These are phyloP conservation scores for Drusus annulatus DNA, from an alignment of 1,140 invertebrate genomes.

Conservation along the genomic window DNA sequence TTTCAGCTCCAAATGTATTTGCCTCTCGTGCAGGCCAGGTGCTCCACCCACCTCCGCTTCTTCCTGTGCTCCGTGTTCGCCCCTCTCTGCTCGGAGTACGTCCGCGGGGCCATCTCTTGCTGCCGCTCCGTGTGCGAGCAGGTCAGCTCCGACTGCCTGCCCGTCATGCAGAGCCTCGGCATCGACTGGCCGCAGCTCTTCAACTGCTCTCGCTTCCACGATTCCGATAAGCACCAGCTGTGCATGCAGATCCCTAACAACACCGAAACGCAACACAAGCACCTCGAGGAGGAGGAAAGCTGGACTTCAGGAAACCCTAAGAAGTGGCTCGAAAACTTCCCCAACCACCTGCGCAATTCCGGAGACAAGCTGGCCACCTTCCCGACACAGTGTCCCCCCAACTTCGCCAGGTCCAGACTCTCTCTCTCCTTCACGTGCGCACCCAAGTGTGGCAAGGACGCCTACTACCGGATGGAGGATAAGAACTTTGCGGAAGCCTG, in stretches of 20 bases:
- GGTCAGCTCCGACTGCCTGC: conserved; percentile 83
- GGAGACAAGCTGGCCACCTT: conserved; percentile 21
- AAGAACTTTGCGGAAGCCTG: conserved; percentile 85
- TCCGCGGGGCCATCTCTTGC: conserved; percentile 87
- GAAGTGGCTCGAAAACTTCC: conserved; percentile 29
- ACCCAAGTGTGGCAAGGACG: conserved; percentile 80
- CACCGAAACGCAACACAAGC: conserved; percentile 61
- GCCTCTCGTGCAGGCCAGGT: conserved; percentile 87
- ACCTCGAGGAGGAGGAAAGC: conserved; percentile 42
- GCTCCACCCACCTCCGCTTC: conserved; percentile 87
- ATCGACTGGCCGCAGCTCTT: conserved; percentile 83
- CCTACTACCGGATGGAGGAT: conserved; percentile 80
- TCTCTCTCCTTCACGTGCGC: conserved; percentile 68
- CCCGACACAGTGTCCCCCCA: conserved; percentile 62
- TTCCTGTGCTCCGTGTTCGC: conserved; percentile 94
- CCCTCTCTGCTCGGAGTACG: conserved; percentile 93
- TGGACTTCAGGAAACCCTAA: conserved; percentile 28
- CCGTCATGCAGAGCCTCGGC: conserved; percentile 80
- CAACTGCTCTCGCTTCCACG: conserved; percentile 78
- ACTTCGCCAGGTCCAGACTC: conserved; percentile 61
- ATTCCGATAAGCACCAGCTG: conserved; percentile 70
- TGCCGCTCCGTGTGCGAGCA: conserved; percentile 89
- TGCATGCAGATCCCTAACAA: conserved; percentile 71
- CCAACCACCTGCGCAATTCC: conserved; percentile 34
- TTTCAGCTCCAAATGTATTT: conserved; percentile 83